Evolutionary conservation across 92 coral and sea anemone species (phyloP), one percentile per base, ranked within the genome.

Genomic region (Parazoanthus swiftii): DNA sequence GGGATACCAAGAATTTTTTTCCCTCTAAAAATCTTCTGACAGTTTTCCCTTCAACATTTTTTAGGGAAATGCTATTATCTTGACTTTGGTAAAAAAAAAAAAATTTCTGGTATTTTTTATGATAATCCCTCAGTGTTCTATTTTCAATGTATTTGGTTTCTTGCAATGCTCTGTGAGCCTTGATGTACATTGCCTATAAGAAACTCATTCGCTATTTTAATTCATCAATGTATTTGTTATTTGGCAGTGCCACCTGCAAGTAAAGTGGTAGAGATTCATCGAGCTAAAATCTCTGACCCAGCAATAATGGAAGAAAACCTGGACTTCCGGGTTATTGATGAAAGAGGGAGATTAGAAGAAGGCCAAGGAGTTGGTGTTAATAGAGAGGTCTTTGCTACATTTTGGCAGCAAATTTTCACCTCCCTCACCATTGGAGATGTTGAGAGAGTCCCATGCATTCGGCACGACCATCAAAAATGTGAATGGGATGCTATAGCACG

Each of bases 351-450:
- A 42, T 68, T 48, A 74, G 81, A 80, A 37, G 86, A 76, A 71
- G 91, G 91, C 70, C 58, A 81, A 66, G 91, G 82, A 56, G 38
- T 58, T 56, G 88, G 91, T 33, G 88, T 82, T 71, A 48, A 44
- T 8, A 74, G 88, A 74, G 91, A 89, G 39, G 56, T 86, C 25
- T 80, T 85, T 35, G 82, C 91, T 37, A 86, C 81, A 29, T 86
- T 90, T 77, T 86, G 86, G 88, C 75, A 82, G 56, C 71, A 83
- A 39, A 46, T 80, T 72, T 90, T 85, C 77, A 75, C 80, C 20
- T 68, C 56, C 11, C 50, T 80, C 25, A 42, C 51, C 79, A 14
- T 51, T 46, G 86, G 77, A 67, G 48, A 46, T 59, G 37, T 39
- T 26, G 75, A 83, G 36, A 83, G 51, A 26, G 88, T 85, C 23